Evolutionary conservation across 1,140 invertebrate species (phyloP).

Genomic region (Laodelphax striatellus): DNA sequence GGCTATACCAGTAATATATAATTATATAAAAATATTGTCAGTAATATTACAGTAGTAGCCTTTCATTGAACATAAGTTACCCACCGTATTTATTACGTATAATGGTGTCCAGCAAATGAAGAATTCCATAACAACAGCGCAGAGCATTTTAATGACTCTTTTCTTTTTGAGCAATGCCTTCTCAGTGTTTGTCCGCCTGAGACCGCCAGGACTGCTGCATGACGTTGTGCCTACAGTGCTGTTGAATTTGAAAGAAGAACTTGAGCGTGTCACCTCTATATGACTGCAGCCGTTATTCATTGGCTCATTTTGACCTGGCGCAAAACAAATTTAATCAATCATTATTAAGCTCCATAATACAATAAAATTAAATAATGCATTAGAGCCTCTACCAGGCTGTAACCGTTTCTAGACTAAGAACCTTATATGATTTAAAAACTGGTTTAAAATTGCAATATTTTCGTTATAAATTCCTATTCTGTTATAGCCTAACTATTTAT

Average conservation of each 20-base stretch:
- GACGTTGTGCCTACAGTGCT: neutral
- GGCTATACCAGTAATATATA: too few relatives aligned
- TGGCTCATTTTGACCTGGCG: neutral
- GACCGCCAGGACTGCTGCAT: conserved; percentile 24
- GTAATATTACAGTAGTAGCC: too few relatives aligned
- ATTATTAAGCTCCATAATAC: neutral
- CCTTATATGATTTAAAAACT: too few relatives aligned
- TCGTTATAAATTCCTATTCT: too few relatives aligned
- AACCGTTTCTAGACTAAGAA: too few relatives aligned
- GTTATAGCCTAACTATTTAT: too few relatives aligned
- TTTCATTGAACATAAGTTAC: neutral
- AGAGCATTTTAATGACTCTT: conserved; percentile 51
- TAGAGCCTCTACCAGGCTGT: too few relatives aligned
- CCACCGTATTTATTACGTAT: conserved; percentile 47
- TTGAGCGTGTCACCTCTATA: neutral
- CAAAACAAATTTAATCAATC: neutral
- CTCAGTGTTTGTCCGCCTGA: conserved; percentile 38
- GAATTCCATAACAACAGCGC: conserved; percentile 59
- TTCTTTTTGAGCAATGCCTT: conserved; percentile 40
- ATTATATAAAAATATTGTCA: too few relatives aligned
- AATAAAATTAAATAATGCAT: too few relatives aligned
- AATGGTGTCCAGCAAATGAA: conserved; percentile 67
- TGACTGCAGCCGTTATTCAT: neutral
- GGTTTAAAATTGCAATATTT: too few relatives aligned
- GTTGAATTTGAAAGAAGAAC: neutral